Evolutionary conservation across 2,113 vertebrate species (phyloP), one percentile per base, ranked within the genome.

Genomic region (Patagioenas fasciata): DNA sequence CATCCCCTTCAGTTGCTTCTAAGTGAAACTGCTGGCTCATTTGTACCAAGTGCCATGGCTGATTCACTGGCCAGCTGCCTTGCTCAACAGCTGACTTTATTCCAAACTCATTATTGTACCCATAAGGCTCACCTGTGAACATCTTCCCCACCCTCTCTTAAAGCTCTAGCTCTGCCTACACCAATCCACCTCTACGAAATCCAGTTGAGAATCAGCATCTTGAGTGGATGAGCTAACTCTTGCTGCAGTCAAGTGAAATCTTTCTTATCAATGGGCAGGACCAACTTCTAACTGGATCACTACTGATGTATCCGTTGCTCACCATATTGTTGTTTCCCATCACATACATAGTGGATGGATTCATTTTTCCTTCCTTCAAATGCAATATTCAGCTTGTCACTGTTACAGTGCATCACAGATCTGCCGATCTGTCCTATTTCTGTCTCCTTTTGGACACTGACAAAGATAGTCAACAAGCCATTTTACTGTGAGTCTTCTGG

Each of bases 181-280:
- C 12, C 18, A 91, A 77, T 66, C 40, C 47, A 40, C 83, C 71
- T 77, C 90, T 86, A 92, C 6, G 47, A 85, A 73, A 82, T 21
- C 57, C 81, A 74, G 78, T 34, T 82, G 83, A 97, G 95, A 97
- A 89, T 89, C 51, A 90, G 80, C 54, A 75, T 64, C 61, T 80
- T 38, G 32, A 57, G 75, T 40, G 47, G 48, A 53, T 78, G 62
- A 83, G 40, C 32, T 74, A 85, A 62, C 9, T 58, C 66, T 11
- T 72, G 50, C 78, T 77, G 34, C 73, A 89, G 77, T n/a, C 32
- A 81, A 81, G 50, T 58, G 13, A 73, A 80, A 73, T 29, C 47
- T 86, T 91, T 83, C 51, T 80, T 34, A 74, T 69, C 57, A 48
- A 5, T 15, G 26, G 42, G 23, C 29, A 47, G 36, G 20, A 66